Percentiles rank a stretch among this genome's conserved stretches.
Conservation (phyloP, 1,140 invertebrate genomes). For the Nymphalis io region DNA sequence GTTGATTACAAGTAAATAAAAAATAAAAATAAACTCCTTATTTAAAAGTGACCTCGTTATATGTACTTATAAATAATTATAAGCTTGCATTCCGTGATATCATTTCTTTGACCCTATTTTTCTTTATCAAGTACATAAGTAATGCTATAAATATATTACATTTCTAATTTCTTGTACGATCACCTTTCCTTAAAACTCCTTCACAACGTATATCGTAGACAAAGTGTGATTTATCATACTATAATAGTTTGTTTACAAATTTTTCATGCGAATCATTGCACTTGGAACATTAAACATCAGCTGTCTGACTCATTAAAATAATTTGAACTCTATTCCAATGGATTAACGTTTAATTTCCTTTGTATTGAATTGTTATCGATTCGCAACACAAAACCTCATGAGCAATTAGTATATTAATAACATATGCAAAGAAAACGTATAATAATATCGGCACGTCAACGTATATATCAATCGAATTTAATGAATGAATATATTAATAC, state of each 20-base stretch:
- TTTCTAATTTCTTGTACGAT: neutral
- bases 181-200: neutral
- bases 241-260: constrained; percentile 37
- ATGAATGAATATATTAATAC: too few relatives aligned
- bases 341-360: constrained; percentile 28
- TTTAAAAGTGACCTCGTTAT: too few relatives aligned
- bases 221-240: neutral
- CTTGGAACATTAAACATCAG: constrained; percentile 60
- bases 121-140: too few relatives aligned
- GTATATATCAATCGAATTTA: too few relatives aligned
- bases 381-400: constrained; percentile 52
- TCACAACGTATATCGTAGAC: neutral
- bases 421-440: too few relatives aligned
- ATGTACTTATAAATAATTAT: too few relatives aligned
- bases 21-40: too few relatives aligned
- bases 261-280: constrained; percentile 23
- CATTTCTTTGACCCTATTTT: too few relatives aligned
- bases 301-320: neutral
- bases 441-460: too few relatives aligned
- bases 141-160: neutral
- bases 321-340: constrained; percentile 23
- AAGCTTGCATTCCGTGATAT: too few relatives aligned
- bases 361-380: constrained; percentile 8
- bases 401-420: constrained; percentile 25
- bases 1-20: too few relatives aligned